Base-by-base conservation (phyloP, 2,888 invertebrate genomes). In the Anthophora plumipes region DNA sequence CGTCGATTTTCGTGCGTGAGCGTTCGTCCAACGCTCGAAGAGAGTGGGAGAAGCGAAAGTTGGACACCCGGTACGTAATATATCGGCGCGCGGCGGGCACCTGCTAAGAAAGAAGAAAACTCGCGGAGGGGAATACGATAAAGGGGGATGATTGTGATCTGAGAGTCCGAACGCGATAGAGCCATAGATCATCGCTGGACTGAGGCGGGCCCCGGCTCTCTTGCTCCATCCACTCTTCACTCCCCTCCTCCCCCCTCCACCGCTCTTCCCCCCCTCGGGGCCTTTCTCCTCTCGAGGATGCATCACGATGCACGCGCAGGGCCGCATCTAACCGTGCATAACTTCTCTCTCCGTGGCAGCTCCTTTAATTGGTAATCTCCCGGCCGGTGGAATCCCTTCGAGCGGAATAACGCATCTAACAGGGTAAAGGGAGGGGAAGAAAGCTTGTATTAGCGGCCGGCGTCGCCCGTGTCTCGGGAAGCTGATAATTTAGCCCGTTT, bases 101-200 rank as follows among this genome's bases (percentile, higher is more conserved):
- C 88, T 88, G 88, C 88, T 85, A 88, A 85, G 88, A 88, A 88
- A 89, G 89, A 88, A 89, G 89, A 89, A 87, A 86, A 87, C 78
- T 87, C 83, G 84, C 86, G 83, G 68, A 80, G 85, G 84, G 84
- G 85, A 81, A 84, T 83, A 83, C 82, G 87, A 84, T 84, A 88
- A 83, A 87, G 87, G 86, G 88, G 83, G 82, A 91, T 89, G 91
- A 91, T 91, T 91, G 91, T 91, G 91, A 91, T 91, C 91, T 89
- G 88, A 90, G 89, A 89, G 86, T 87, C 87, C 84, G 89, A 89
- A 88, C 89, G 91, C 91, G 91, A 91, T 91, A 91, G 91, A 91
- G 91, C 91, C 91, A 91, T 91, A 91, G 91, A 91, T 91, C 91
- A 91, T 91, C 90, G 85, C 81, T 88, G 68, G 85, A 80, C 88